Evolutionary conservation across 2,113 vertebrate species (phyloP).

Genomic region (Lucifuga dentata): DNA sequence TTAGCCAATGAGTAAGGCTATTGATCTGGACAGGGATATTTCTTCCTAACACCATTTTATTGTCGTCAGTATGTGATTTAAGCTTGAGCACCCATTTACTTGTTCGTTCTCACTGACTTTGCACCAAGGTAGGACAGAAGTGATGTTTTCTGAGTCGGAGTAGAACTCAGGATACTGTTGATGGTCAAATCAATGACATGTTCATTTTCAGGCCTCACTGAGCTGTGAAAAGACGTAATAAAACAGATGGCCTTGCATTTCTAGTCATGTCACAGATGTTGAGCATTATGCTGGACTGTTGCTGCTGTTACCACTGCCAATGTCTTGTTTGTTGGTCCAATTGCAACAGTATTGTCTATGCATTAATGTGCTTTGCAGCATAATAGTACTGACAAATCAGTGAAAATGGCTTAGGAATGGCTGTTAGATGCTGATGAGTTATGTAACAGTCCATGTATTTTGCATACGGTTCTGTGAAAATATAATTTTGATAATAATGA

Average conservation of each 20-base stretch:
- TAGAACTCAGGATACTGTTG: conserved; percentile 26
- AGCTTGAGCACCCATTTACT: conserved; percentile 51
- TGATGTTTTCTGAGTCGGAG: conserved; percentile 20
- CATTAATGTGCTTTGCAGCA: conserved; percentile 11
- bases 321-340: conserved; percentile 32
- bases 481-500: background rate
- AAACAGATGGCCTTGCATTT: conserved; percentile 73
- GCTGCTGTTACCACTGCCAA: conserved; percentile 49
- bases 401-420: conserved; percentile 5
- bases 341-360: conserved; percentile 21
- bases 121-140: conserved; percentile 35
- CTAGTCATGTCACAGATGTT: conserved; percentile 61
- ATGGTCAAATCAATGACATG: conserved; percentile 57
- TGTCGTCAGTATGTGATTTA: conserved; percentile 72
- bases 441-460: background rate
- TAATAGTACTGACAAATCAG: conserved; percentile 23
- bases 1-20: conserved; percentile 72
- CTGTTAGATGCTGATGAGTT: background rate
- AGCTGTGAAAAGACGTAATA: conserved; percentile 74
- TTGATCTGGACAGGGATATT: conserved; percentile 75
- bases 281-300: conserved; percentile 52
- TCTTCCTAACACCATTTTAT: conserved; percentile 71
- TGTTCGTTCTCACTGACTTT: conserved; percentile 45
- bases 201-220: conserved; percentile 75
- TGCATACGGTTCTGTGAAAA: conserved; percentile 5